A percentile compares a stretch with the other conserved stretches of the same genome.
Evolutionary conservation across 1,140 invertebrate species (phyloP).

Genomic region (Sarcophaga bullata): DNA sequence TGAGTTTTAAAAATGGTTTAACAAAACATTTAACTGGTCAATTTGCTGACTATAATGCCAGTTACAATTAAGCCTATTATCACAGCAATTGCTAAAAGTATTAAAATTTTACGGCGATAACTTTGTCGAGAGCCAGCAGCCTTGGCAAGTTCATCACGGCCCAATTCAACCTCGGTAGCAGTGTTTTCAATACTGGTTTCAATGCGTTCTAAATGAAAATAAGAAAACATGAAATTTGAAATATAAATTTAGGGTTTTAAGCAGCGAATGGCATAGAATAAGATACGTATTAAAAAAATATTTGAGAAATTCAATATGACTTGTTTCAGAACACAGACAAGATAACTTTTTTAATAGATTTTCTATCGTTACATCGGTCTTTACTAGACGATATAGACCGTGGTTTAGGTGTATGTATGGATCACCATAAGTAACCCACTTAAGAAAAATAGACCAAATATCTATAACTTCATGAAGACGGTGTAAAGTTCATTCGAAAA

Average conservation of each 20-base stretch:
- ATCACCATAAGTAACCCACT: too few relatives aligned
- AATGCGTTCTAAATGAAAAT: conserved; percentile 79
- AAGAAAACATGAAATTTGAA: conserved; percentile 44
- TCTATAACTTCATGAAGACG: too few relatives aligned
- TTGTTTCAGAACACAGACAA: too few relatives aligned
- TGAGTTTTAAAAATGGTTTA: too few relatives aligned
- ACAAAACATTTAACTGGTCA: conserved; percentile 65
- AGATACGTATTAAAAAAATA: too few relatives aligned
- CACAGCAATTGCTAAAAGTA: conserved; percentile 73
- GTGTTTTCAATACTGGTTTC: conserved; percentile 87
- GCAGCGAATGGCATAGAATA: background rate
- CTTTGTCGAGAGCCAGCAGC: conserved; percentile 80
- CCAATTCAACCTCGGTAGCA: conserved; percentile 80
- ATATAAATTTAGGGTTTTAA: conserved; percentile 31
- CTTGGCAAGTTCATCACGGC: conserved; percentile 79
- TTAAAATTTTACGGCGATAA: conserved; percentile 77
- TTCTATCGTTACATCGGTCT: too few relatives aligned
- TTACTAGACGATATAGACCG: too few relatives aligned
- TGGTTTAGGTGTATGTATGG: too few relatives aligned
- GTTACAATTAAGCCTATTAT: conserved; percentile 76
- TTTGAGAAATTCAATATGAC: too few relatives aligned
- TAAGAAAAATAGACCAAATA: too few relatives aligned
- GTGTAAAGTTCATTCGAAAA: too few relatives aligned
- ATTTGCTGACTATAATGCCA: conserved; percentile 70
- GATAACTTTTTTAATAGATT: too few relatives aligned